Base-by-base conservation (phyloP, 2,888 invertebrate genomes). In the Linnaemya tessellans region DNA sequence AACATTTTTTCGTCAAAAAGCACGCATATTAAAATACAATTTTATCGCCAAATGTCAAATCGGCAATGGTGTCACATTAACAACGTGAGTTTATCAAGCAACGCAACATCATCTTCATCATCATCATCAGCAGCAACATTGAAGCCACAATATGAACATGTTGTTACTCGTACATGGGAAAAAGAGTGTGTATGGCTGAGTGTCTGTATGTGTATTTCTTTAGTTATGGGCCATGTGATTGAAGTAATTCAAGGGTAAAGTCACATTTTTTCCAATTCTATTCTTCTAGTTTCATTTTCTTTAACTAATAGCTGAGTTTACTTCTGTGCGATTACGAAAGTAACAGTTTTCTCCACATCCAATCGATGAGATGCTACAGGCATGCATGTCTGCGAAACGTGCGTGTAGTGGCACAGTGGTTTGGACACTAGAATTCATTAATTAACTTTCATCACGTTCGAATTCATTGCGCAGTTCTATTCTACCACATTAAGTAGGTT, bases 181-280 rank as follows among this genome's bases (percentile, higher is more conserved):
- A 43, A 30, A 30, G 30, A 30, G n/a, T n/a, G n/a, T n/a, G n/a
- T n/a, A n/a, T 30, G 41, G 3, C 13, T 43, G n/a, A n/a, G n/a
- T n/a, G 11, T 38, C 49, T 30, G 30, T 30, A 18, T 49, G 18
- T 49, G 18, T 30, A 2, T 18, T 49, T 49, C 9, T 10, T 49
- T 30, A 30, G 30, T 49, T 49, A 18, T n/a, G n/a, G 15, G n/a
- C 8, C 46, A 46, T 49, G 18, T 49, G n/a, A 0, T 13, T 5
- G n/a, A 43, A 41, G 46, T 49, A 65, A 58, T 80, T 80, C 73
- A 80, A 80, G 80, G 80, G 13, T 68, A 73, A 18, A 56, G 20
- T 51, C 38, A 62, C 41, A 18, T 54, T 11, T 43, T 11, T 13
- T 38, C 35, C 38, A 51, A 18, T 22, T 10, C 20, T 35, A 22